Evolutionary conservation across 2,888 invertebrate genomes (phyloP).

Genomic region (Catocala fraxini): DNA sequence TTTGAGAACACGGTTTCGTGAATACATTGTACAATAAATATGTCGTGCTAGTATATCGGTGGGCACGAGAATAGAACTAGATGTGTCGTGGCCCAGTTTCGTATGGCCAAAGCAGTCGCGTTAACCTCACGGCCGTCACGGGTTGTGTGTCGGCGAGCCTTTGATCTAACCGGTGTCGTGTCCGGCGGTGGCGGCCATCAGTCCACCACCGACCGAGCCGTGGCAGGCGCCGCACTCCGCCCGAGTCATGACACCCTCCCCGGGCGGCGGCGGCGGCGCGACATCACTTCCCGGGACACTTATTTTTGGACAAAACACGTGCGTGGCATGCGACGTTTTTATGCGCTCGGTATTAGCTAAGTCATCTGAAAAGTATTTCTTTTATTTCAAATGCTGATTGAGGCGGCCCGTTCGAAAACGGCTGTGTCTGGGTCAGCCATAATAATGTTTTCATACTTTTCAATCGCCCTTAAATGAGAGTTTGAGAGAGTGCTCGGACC

Average conservation of each 20-base stretch:
- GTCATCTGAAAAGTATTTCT: constrained; percentile 11
- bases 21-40: constrained; percentile 74
- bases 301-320: constrained; percentile 73
- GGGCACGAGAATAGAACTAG: constrained; percentile 71
- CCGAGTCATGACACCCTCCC: no score
- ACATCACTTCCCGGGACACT: constrained; percentile 63
- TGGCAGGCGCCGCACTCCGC: no score
- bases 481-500: background rate
- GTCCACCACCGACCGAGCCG: constrained; percentile 44
- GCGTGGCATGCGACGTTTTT: constrained; percentile 55
- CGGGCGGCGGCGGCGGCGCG: constrained; percentile 14
- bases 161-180: constrained; percentile 72
- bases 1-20: constrained; percentile 57
- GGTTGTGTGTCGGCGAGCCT: constrained; percentile 63
- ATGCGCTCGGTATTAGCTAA: constrained; percentile 31
- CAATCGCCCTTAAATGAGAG: constrained; percentile 11
- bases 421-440: background rate
- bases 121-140: constrained; percentile 65
- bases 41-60: constrained; percentile 72
- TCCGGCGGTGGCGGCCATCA: constrained; percentile 49
- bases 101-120: constrained; percentile 64
- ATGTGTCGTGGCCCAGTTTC: constrained; percentile 75
- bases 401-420: background rate
- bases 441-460: constrained; percentile 10
- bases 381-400: constrained; percentile 4